These are phyloP conservation scores for Drosophila elegans DNA, from an alignment of 1,140 invertebrate genomes.

Conservation along the genomic window DNA sequence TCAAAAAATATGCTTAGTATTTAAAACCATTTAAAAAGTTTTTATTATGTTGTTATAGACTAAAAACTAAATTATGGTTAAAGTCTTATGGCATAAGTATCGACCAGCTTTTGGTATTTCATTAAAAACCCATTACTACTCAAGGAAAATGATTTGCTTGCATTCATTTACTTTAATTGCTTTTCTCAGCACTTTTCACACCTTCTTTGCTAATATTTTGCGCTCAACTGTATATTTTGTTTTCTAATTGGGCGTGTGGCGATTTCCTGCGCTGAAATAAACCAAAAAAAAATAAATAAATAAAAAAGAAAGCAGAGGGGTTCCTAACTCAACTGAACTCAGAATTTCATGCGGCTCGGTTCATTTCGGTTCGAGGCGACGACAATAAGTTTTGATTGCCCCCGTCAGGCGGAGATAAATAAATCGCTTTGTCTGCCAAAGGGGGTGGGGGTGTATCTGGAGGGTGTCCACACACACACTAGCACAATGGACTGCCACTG, in stretches of 20 bases:
- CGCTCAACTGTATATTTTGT: slow-evolving; percentile 41
- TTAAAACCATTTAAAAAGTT: neutral
- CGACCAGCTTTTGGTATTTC: too few relatives aligned
- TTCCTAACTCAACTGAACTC: slow-evolving; percentile 24
- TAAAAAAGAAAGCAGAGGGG: slow-evolving; percentile 1
- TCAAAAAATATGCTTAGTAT: too few relatives aligned
- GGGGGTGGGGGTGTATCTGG: neutral
- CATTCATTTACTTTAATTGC: slow-evolving; percentile 9
- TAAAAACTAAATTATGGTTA: neutral
- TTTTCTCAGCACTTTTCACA: slow-evolving; percentile 30
- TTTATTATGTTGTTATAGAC: neutral
- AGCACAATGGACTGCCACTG: slow-evolving; percentile 38
- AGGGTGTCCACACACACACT: slow-evolving; percentile 3
- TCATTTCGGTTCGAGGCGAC: slow-evolving; percentile 44
- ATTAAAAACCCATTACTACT: too few relatives aligned
- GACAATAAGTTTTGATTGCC: slow-evolving; percentile 82
- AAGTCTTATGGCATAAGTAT: too few relatives aligned
- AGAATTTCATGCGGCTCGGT: slow-evolving; percentile 1
- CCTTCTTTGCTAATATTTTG: slow-evolving; percentile 21
- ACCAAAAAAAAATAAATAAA: slow-evolving; percentile 13
- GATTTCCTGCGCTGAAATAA: slow-evolving; percentile 64
- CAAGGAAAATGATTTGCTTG: too few relatives aligned
- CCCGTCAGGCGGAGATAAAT: slow-evolving; percentile 47
- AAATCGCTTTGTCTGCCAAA: slow-evolving; percentile 46
- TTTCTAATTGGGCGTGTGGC: slow-evolving; percentile 81